Percentiles rank a stretch among this genome's conserved stretches.
phyloP scores from a whole-genome alignment of 2,888 invertebrate species.

The Noctua janthina region DNA sequence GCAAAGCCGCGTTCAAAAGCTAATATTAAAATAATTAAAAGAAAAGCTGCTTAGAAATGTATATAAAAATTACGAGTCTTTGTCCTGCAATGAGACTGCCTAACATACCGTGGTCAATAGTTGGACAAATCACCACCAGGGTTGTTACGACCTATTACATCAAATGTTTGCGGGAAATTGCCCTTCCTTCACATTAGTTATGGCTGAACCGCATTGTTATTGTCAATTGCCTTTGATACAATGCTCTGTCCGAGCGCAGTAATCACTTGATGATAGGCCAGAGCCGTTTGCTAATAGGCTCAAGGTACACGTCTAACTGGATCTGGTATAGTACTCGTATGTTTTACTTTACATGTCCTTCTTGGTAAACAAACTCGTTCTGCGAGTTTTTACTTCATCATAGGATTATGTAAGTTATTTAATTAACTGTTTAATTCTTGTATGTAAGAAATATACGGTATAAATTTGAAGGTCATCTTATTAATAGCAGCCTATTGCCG shows the following conservation, averaged over 20 bases:
- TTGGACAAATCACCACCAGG: constrained; percentile 1
- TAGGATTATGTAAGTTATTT: background rate
- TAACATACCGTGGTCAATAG: background rate
- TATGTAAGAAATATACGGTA: background rate
- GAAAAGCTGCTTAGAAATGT: no score
- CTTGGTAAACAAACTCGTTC: background rate
- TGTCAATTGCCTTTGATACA: constrained; percentile 41
- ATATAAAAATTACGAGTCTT: no score
- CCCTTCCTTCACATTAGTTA: constrained; percentile 19
- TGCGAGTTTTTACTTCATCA: background rate
- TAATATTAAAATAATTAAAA: no score
- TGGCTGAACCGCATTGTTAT: constrained; percentile 37
- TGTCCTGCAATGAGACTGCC: background rate
- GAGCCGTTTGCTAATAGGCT: constrained; percentile 11
- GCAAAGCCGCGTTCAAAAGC: no score
- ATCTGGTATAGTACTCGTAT: background rate
- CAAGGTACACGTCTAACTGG: background rate
- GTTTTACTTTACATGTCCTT: background rate
- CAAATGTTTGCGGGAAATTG: constrained; percentile 39
- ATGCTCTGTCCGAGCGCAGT: constrained; percentile 17
- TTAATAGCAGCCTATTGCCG: background rate
- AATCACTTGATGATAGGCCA: constrained; percentile 49
- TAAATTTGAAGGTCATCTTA: background rate
- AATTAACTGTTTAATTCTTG: background rate
- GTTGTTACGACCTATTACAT: constrained; percentile 8